phyloP scores from a whole-genome alignment of 2,797 vertebrate species.

The Paedocypris micromegethes region DNA sequence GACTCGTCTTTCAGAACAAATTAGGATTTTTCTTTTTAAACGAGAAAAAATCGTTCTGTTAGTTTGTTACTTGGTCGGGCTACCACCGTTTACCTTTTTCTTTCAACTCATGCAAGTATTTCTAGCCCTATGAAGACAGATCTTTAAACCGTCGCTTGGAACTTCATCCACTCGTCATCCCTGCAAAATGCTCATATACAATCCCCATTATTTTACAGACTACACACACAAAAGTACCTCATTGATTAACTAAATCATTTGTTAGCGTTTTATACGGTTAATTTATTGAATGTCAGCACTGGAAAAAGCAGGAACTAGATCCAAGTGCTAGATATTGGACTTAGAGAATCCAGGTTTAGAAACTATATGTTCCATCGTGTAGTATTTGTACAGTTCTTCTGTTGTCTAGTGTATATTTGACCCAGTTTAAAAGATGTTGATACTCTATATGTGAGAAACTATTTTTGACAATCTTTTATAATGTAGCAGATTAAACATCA shows the following conservation, averaged over 20 bases:
- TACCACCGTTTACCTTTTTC: slow-evolving; percentile 23
- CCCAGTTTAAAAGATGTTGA: slow-evolving; percentile 56
- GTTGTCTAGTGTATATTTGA: slow-evolving; percentile 63
- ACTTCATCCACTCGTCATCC: slow-evolving; percentile 18
- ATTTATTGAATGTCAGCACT: slow-evolving; percentile 50
- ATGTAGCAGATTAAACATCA: slow-evolving; percentile 72
- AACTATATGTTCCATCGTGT: slow-evolving; percentile 26
- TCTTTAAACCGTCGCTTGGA: slow-evolving; percentile 26
- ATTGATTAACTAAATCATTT: slow-evolving; percentile 14
- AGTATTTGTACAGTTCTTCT: slow-evolving; percentile 52
- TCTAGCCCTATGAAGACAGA: slow-evolving; percentile 20
- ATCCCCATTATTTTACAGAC: slow-evolving; percentile 18
- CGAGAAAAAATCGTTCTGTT: slow-evolving; percentile 7
- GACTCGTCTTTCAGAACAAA: neutral
- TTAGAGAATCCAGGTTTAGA: slow-evolving; percentile 27
- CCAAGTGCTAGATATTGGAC: slow-evolving; percentile 41
- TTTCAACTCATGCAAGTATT: slow-evolving; percentile 27
- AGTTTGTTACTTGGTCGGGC: slow-evolving; percentile 6
- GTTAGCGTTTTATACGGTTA: slow-evolving; percentile 11
- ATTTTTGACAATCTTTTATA: slow-evolving; percentile 75
- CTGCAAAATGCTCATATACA: neutral
- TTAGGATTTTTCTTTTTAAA: too few relatives aligned
- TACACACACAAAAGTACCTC: slow-evolving; percentile 44
- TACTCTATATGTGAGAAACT: slow-evolving; percentile 73
- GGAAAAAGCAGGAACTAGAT: slow-evolving; percentile 50